These are phyloP conservation scores for Microctenopoma lineatum DNA, from an alignment of 2,797 vertebrate species.

Conservation along the genomic window DNA sequence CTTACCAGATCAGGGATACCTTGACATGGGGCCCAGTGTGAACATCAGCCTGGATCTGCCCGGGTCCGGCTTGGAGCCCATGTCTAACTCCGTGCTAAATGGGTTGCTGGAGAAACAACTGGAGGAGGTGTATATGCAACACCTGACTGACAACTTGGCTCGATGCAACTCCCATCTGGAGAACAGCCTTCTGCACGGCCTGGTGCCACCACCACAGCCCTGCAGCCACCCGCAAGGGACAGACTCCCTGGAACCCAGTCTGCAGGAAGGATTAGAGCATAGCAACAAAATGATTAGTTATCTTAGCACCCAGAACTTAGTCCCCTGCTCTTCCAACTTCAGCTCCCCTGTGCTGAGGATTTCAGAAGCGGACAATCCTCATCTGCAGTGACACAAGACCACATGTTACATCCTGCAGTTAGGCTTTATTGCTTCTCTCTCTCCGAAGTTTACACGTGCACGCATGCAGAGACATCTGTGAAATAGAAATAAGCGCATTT, in stretches of 20 bases:
- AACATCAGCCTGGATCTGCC: constrained; percentile 61
- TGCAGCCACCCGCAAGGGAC: constrained; percentile 32
- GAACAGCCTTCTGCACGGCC: constrained; percentile 74
- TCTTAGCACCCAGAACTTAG: constrained; percentile 58
- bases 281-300: constrained; percentile 49
- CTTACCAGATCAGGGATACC: constrained; percentile 72
- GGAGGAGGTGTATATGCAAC: constrained; percentile 89
- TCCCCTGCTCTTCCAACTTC: constrained; percentile 74
- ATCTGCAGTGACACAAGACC: constrained; percentile 16
- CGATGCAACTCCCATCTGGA: constrained; percentile 77
- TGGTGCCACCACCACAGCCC: constrained; percentile 71
- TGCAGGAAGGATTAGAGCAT: constrained; percentile 44
- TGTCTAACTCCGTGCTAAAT: constrained; percentile 90
- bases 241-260: constrained; percentile 56
- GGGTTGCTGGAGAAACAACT: constrained; percentile 89
- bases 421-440: background rate
- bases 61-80: constrained; percentile 75
- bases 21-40: constrained; percentile 65
- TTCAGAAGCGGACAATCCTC: constrained; percentile 62
- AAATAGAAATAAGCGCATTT: background rate
- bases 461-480: background rate
- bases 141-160: constrained; percentile 89
- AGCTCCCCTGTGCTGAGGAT: constrained; percentile 81
- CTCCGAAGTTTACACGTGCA: background rate
- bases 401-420: background rate